phyloP scores from a whole-genome alignment of 2,888 invertebrate genomes.

The Apotomis betuletana region DNA sequence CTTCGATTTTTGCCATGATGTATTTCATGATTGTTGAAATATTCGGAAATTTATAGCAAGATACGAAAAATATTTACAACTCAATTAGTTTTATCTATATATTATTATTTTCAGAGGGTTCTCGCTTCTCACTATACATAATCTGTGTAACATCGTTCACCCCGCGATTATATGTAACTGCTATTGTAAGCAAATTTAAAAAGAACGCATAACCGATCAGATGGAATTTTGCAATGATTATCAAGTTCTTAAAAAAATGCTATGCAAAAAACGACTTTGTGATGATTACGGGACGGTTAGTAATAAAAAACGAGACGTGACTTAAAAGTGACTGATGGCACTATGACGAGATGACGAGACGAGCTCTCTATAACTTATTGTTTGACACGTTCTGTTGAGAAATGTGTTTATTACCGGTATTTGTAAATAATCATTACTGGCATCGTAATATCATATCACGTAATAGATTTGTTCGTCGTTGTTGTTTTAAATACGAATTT shows the following conservation, averaged over 20 bases:
- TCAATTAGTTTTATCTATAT: too few species aligned
- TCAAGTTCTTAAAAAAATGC: background rate
- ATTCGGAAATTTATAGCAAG: too few species aligned
- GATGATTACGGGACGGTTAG: background rate
- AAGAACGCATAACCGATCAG: slow-evolving; percentile 41
- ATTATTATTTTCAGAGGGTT: background rate
- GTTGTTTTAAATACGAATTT: background rate
- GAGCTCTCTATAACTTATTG: slow-evolving; percentile 21
- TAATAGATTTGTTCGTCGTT: background rate
- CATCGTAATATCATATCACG: slow-evolving; percentile 5
- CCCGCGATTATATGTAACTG: slow-evolving; percentile 29
- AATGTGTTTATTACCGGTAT: slow-evolving; percentile 10
- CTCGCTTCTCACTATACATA: slow-evolving; percentile 20
- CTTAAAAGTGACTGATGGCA: background rate
- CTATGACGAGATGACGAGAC: slow-evolving; percentile 30
- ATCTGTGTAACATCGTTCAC: slow-evolving; percentile 5
- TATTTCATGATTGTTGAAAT: too few species aligned
- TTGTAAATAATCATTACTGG: slow-evolving; percentile 15
- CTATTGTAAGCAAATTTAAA: slow-evolving; percentile 58
- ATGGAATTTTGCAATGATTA: slow-evolving; percentile 29
- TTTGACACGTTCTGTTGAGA: slow-evolving; percentile 35
- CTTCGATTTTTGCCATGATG: too few species aligned
- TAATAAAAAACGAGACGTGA: background rate
- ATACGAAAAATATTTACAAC: too few species aligned
- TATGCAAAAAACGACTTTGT: slow-evolving; percentile 7